These are phyloP conservation scores for Barypeithes pellucidus DNA, from an alignment of 2,888 invertebrate genomes.

Conservation along the genomic window DNA sequence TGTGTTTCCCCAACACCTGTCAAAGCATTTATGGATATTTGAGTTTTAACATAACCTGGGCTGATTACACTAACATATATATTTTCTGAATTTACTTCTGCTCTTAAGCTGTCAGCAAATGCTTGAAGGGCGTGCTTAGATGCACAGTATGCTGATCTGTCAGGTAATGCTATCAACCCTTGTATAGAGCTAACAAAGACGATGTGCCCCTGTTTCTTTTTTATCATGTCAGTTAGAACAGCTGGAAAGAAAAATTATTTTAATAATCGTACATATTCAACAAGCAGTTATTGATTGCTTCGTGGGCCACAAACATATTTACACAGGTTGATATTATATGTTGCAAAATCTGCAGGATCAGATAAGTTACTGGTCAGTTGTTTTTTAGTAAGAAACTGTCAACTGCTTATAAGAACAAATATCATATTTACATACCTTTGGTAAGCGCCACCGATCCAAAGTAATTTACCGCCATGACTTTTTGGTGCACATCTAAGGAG, in stretches of 20 bases:
- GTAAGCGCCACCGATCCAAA: slow-evolving; percentile 94
- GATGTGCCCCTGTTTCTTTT: slow-evolving; percentile 83
- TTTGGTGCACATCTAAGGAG: slow-evolving; percentile 85
- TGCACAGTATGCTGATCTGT: slow-evolving; percentile 90
- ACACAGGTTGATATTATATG: too few relatives aligned
- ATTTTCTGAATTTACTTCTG: slow-evolving; percentile 86
- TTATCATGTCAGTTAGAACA: slow-evolving; percentile 86
- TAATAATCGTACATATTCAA: too few relatives aligned
- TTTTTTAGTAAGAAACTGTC: too few relatives aligned
- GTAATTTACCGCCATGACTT: slow-evolving; percentile 95
- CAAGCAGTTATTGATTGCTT: too few relatives aligned
- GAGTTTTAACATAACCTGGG: slow-evolving; percentile 92
- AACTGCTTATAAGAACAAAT: not conserved
- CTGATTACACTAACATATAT: slow-evolving; percentile 91
- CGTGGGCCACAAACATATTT: too few relatives aligned
- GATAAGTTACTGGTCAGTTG: too few relatives aligned
- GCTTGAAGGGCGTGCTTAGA: slow-evolving; percentile 97
- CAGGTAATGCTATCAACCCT: slow-evolving; percentile 92
- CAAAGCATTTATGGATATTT: slow-evolving; percentile 93
- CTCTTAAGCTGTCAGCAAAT: slow-evolving; percentile 91
- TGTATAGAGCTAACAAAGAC: slow-evolving; percentile 94
- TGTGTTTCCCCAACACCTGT: slow-evolving; percentile 85
- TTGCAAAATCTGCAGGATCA: too few relatives aligned
- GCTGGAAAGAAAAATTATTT: slow-evolving; percentile 75
- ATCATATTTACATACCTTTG: slow-evolving; percentile 79